Evolutionary conservation across 1,140 invertebrate genomes (phyloP).

Genomic region (Drosophila ficusphila): DNA sequence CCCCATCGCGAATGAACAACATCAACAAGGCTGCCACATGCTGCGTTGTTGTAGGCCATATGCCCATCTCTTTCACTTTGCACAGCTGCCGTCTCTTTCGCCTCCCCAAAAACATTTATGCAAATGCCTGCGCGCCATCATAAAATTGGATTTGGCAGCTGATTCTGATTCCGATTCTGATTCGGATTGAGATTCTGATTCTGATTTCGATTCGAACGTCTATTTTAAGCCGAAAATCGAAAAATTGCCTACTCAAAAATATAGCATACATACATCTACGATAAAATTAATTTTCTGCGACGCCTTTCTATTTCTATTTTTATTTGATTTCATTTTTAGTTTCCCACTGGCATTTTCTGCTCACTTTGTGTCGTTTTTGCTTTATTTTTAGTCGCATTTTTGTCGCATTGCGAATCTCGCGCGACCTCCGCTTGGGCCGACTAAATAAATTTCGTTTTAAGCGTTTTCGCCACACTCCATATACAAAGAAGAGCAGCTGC

Average conservation of each 20-base stretch:
- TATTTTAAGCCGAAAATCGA: conserved; percentile 60
- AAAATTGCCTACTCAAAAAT: not conserved
- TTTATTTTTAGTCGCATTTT: conserved; percentile 79
- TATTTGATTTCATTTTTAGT: conserved; percentile 77
- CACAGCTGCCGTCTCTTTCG: conserved; percentile 18
- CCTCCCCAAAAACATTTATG: conserved; percentile 61
- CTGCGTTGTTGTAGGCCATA: conserved; percentile 49
- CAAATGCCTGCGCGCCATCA: conserved; percentile 72
- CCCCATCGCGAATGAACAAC: conserved; percentile 42
- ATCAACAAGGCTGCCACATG: conserved; percentile 73
- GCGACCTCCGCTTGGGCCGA: conserved; percentile 61
- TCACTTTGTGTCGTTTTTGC: conserved; percentile 37
- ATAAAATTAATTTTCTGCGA: conserved; percentile 64
- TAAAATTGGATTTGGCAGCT: conserved; percentile 82
- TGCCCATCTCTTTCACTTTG: conserved; percentile 31
- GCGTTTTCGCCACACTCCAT: conserved; percentile 81
- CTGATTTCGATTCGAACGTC: conserved; percentile 26
- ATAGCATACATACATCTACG: conserved; percentile 29
- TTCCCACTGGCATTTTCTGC: conserved; percentile 16
- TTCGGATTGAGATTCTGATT: conserved; percentile 28
- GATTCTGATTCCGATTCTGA: conserved; percentile 37
- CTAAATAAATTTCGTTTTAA: conserved; percentile 81
- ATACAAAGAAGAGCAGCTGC: conserved; percentile 59
- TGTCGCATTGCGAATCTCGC: conserved; percentile 77
- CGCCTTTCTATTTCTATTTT: conserved; percentile 56